phyloP scores from a whole-genome alignment of 1,140 invertebrate genomes.

The Lethrus apterus region DNA sequence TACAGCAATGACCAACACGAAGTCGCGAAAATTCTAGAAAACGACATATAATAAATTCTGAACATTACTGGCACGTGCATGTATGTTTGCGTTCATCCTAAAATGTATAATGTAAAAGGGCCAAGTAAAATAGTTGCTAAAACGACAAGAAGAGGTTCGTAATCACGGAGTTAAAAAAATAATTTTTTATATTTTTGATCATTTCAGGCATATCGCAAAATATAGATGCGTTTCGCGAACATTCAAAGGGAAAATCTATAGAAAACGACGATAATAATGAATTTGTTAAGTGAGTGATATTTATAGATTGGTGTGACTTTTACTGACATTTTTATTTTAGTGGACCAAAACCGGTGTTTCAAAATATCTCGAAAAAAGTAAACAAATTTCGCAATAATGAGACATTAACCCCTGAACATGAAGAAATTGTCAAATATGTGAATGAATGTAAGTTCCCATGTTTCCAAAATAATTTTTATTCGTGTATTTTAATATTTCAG shows the following conservation, averaged over 20 bases:
- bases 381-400: conserved; percentile 32
- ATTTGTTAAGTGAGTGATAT: conserved; percentile 8
- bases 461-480: conserved; percentile 11
- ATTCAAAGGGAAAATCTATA: conserved; percentile 20
- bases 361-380: conserved; percentile 34
- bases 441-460: conserved; percentile 30
- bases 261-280: conserved; percentile 27
- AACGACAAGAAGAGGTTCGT: conserved; percentile 63
- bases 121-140: conserved; percentile 80
- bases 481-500: conserved; percentile 22
- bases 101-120: conserved; percentile 79
- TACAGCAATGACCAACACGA: too few relatives aligned
- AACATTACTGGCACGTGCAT: too few relatives aligned
- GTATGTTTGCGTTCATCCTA: too few relatives aligned
- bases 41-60: too few relatives aligned
- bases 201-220: conserved; percentile 43
- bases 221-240: conserved; percentile 38
- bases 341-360: conserved; percentile 44
- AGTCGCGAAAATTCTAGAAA: too few relatives aligned
- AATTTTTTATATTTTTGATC: background rate
- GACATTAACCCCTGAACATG: conserved; percentile 41
- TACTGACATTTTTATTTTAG: conserved; percentile 26
- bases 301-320: background rate
- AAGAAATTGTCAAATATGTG: conserved; percentile 45
- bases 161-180: background rate